phyloP scores from a whole-genome alignment of 2,888 invertebrate genomes.

The Polietes domitor region DNA sequence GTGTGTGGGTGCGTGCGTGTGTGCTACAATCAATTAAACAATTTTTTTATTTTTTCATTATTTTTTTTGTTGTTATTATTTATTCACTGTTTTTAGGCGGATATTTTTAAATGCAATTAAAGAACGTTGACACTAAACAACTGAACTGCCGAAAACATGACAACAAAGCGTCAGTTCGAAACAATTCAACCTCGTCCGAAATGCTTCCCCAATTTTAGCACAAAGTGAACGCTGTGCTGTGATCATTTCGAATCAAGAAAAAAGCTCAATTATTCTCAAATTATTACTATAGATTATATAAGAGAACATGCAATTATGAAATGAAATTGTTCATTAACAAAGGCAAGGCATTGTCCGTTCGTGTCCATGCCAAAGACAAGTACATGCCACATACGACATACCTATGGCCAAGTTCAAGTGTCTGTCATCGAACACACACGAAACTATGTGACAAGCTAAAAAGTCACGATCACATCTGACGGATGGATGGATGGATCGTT shows the following conservation, averaged over 20 bases:
- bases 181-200: not conserved
- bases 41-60: not conserved
- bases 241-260: not conserved
- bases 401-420: no score
- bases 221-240: not conserved
- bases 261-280: not conserved
- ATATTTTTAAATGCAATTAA: constrained; percentile 36
- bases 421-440: not conserved
- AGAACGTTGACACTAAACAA: constrained; percentile 46
- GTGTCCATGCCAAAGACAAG: not conserved
- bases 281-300: not conserved
- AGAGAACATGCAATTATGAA: not conserved
- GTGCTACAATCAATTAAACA: not conserved
- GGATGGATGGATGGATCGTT: not conserved
- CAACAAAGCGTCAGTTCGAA: not conserved
- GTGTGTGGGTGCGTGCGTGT: not conserved
- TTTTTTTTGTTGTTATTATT: no score
- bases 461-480: not conserved
- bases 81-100: not conserved
- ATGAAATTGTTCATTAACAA: constrained; percentile 10
- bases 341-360: not conserved
- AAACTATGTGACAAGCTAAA: not conserved
- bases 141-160: not conserved
- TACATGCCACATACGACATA: not conserved
- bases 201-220: not conserved